Evolutionary conservation across 2,888 invertebrate genomes (phyloP).

Genomic region (Scaptomyza caliginosa): DNA sequence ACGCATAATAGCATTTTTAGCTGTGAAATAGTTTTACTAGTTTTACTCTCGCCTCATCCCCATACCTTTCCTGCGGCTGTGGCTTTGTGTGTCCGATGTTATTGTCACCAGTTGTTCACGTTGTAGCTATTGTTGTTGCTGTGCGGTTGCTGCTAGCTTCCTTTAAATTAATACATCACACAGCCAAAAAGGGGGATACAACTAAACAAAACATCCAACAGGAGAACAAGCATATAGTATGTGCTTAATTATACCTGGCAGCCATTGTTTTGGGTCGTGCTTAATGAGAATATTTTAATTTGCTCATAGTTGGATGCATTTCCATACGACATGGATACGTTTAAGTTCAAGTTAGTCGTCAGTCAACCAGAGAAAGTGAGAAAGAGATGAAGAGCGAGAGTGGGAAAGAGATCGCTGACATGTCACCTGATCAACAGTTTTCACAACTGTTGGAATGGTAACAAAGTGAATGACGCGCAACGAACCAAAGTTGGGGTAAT

Average conservation of each 20-base stretch:
- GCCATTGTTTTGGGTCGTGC: constrained; percentile 53
- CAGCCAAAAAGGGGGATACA: constrained; percentile 10
- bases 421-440: constrained; percentile 21
- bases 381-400: neutral
- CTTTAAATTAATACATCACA: constrained; percentile 77
- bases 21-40: constrained; percentile 66
- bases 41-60: neutral
- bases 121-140: constrained; percentile 5
- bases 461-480: constrained; percentile 1
- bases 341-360: neutral
- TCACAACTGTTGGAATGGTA: constrained; percentile 14
- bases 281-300: constrained; percentile 76
- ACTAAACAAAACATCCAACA: constrained; percentile 2
- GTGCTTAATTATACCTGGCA: constrained; percentile 51
- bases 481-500: constrained; percentile 7
- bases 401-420: constrained; percentile 6
- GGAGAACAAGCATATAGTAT: constrained; percentile 17
- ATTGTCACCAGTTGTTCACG: constrained; percentile 33
- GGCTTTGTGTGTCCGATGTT: constrained; percentile 20
- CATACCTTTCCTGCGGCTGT: constrained; percentile 9
- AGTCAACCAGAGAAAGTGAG: neutral
- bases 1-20: constrained; percentile 77
- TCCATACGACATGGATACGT: constrained; percentile 4
- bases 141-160: constrained; percentile 40
- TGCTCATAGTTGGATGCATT: constrained; percentile 25